Percentiles rank a stretch among this genome's conserved stretches.
phyloP scores from a whole-genome alignment of 2,888 invertebrate genomes.

The Actias luna region DNA sequence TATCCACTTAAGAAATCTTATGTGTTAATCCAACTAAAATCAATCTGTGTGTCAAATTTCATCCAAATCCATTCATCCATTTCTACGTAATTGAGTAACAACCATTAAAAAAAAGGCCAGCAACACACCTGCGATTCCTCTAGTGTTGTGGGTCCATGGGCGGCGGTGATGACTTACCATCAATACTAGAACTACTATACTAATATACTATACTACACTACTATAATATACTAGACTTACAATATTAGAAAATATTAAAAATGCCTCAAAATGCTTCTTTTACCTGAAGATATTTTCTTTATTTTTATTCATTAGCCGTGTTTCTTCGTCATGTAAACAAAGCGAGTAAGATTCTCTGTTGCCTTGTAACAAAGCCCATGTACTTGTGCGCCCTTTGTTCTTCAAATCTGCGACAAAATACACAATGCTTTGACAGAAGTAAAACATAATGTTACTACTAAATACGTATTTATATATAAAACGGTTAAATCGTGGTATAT shows the following conservation, averaged over 20 bases:
- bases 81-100: too few species aligned
- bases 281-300: slow-evolving; percentile 30
- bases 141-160: too few species aligned
- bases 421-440: slow-evolving; percentile 17
- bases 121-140: too few species aligned
- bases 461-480: not conserved
- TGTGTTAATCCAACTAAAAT: too few species aligned
- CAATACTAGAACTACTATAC: too few species aligned
- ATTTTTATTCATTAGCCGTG: slow-evolving; percentile 18
- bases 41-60: too few species aligned
- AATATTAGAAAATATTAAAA: not conserved
- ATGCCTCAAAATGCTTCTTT: not conserved
- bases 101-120: too few species aligned
- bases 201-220: too few species aligned
- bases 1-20: too few species aligned
- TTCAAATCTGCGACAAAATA: slow-evolving; percentile 32
- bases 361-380: slow-evolving; percentile 31
- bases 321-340: slow-evolving; percentile 36
- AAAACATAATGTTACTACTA: not conserved
- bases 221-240: not conserved
- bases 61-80: too few species aligned
- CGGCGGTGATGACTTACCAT: too few species aligned
- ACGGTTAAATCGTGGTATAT: not conserved
- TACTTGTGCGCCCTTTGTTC: slow-evolving; percentile 33
- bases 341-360: slow-evolving; percentile 32